Conservation (phyloP, 1,140 invertebrate genomes). For the Apis florea region DNA sequence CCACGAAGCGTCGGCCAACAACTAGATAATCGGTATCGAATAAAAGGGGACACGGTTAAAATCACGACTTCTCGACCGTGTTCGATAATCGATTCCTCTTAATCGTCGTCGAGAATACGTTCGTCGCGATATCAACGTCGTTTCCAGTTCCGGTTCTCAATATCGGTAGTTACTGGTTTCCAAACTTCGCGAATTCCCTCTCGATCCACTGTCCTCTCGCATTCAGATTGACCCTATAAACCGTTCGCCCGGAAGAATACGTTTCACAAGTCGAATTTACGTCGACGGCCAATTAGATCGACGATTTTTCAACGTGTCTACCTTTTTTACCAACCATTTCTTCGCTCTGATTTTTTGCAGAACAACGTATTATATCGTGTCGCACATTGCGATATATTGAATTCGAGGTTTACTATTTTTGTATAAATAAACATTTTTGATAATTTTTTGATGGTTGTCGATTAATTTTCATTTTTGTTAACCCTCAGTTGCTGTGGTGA, state of each 20-base stretch:
- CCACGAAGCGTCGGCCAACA: too few relatives aligned
- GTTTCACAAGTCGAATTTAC: conserved; percentile 42
- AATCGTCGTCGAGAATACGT: conserved; percentile 28
- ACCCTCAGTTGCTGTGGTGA: too few relatives aligned
- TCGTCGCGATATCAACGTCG: conserved; percentile 47
- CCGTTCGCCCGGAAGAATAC: conserved; percentile 44
- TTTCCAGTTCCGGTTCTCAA: conserved; percentile 41
- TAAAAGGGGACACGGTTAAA: conserved; percentile 5
- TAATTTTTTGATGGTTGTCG: too few relatives aligned
- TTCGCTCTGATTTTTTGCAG: background rate
- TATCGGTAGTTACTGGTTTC: conserved; percentile 38
- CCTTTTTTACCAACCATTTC: background rate
- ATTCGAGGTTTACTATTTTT: too few relatives aligned
- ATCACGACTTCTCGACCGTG: conserved; percentile 6
- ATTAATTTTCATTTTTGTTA: too few relatives aligned
- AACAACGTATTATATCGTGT: too few relatives aligned
- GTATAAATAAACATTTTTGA: too few relatives aligned
- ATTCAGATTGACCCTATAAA: conserved; percentile 46
- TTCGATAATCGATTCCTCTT: conserved; percentile 17
- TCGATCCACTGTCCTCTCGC: background rate
- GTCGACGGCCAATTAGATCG: conserved; percentile 5
- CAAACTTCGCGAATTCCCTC: conserved; percentile 42
- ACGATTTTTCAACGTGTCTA: background rate
- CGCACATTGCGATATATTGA: too few relatives aligned
- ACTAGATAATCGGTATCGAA: background rate